Percentiles rank a stretch among this genome's conserved stretches.
Evolutionary conservation across 1,140 invertebrate species (phyloP).

Genomic region (Varroa destructor): DNA sequence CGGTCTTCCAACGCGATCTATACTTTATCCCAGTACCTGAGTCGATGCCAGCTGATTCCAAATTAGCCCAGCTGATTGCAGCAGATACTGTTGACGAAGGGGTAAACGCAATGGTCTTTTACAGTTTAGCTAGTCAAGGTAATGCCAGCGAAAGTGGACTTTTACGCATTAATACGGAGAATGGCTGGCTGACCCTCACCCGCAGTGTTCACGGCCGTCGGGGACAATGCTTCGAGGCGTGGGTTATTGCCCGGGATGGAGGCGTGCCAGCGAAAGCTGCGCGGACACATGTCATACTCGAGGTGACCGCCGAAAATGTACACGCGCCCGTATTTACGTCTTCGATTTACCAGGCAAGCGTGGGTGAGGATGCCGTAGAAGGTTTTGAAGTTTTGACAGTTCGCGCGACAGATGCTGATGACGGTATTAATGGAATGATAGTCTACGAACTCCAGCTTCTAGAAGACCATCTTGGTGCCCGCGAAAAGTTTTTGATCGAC

Average conservation of each 20-base stretch:
- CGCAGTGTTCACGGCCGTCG: slow-evolving; percentile 46
- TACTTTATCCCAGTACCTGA: slow-evolving; percentile 71
- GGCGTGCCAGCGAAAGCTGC: slow-evolving; percentile 70
- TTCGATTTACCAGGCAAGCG: slow-evolving; percentile 68
- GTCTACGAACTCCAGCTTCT: slow-evolving; percentile 27
- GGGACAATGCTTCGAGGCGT: slow-evolving; percentile 49
- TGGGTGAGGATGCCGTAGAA: slow-evolving; percentile 75
- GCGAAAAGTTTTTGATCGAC: slow-evolving; percentile 61
- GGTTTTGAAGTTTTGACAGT: slow-evolving; percentile 70
- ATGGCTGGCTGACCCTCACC: slow-evolving; percentile 58
- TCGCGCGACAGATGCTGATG: slow-evolving; percentile 65
- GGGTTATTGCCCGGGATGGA: slow-evolving; percentile 58
- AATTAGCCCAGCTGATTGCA: slow-evolving; percentile 54
- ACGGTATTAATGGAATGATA: slow-evolving; percentile 39
- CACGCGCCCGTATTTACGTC: slow-evolving; percentile 66
- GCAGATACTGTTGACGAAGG: slow-evolving; percentile 63
- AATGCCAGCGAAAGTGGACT: too few relatives aligned
- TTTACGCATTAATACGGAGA: slow-evolving; percentile 50
- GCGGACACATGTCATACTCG: slow-evolving; percentile 55
- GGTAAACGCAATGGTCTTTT: slow-evolving; percentile 72
- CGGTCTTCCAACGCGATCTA: slow-evolving; percentile 56
- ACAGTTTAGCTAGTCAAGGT: slow-evolving; percentile 46
- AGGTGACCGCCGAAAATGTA: slow-evolving; percentile 70
- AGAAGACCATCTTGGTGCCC: slow-evolving; percentile 37
- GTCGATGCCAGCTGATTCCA: slow-evolving; percentile 53